Conservation (phyloP, 2,888 invertebrate species). For the Lathronympha strigana region DNA sequence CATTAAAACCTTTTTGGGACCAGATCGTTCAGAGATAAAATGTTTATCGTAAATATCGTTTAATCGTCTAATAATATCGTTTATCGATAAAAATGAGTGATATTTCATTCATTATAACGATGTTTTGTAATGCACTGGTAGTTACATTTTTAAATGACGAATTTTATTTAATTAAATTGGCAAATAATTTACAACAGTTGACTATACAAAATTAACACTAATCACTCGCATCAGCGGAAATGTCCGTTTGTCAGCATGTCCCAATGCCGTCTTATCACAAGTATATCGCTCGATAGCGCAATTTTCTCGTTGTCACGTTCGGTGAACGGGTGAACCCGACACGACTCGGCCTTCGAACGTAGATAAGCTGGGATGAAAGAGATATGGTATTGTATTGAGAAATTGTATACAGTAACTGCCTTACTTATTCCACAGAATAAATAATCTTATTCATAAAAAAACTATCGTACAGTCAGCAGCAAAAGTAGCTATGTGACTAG, state of each 20-base stretch:
- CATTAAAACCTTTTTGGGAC: conserved; percentile 5
- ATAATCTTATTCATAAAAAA: no score
- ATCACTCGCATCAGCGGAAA: conserved; percentile 8
- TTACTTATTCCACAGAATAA: no score
- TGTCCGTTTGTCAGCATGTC: conserved; percentile 22
- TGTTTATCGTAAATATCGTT: conserved; percentile 15
- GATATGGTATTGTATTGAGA: conserved; percentile 18
- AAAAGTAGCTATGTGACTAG: no score
- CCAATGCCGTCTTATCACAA: conserved; percentile 30
- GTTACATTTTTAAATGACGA: no score
- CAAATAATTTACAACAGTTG: not conserved
- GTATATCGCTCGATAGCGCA: conserved; percentile 13
- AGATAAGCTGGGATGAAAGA: conserved; percentile 19
- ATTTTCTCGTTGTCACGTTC: conserved; percentile 28
- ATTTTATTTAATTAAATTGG: no score
- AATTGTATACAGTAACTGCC: conserved; percentile 1
- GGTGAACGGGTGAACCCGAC: conserved; percentile 46
- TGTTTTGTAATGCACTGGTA: not conserved
- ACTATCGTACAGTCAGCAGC: no score
- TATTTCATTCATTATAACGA: not conserved
- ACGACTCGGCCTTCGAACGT: conserved; percentile 38
- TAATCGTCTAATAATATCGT: conserved; percentile 15
- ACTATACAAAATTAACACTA: conserved; percentile 1
- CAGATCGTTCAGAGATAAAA: conserved; percentile 18
- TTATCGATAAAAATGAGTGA: not conserved